Conservation (phyloP, 1,140 invertebrate species). For the Brachionus plicatilis region DNA sequence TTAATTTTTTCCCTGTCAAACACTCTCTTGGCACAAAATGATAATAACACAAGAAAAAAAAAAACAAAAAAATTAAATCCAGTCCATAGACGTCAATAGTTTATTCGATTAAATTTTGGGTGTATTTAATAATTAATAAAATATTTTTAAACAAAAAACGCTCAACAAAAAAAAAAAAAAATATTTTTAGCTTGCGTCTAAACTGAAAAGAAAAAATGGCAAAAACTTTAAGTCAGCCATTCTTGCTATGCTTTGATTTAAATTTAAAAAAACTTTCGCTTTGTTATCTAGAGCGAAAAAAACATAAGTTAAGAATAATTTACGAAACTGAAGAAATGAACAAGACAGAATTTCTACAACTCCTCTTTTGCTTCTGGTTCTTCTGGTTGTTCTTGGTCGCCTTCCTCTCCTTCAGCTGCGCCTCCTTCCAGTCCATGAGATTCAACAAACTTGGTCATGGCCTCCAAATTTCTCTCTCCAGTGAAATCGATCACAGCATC, state of each 20-base stretch:
- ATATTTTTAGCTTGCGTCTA: constrained; percentile 5
- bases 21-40: neutral
- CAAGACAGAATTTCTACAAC: neutral
- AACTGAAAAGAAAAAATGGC: neutral
- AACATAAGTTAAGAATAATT: neutral
- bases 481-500: constrained; percentile 89
- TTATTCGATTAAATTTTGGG: neutral
- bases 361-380: neutral
- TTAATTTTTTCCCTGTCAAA: no score
- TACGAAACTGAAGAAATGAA: neutral
- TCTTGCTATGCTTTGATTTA: neutral
- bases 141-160: constrained; percentile 2
- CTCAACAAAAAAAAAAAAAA: constrained; percentile 5
- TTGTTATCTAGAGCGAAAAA: neutral
- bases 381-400: neutral
- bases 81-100: neutral
- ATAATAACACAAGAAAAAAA: neutral
- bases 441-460: constrained; percentile 83
- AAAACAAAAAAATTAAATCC: no score
- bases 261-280: neutral
- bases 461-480: constrained; percentile 88
- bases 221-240: neutral
- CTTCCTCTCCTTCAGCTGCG: constrained; percentile 54
- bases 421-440: constrained; percentile 65
- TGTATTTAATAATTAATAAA: neutral